phyloP scores from a whole-genome alignment of 1,140 invertebrate genomes.

The Drosophila arizonae region DNA sequence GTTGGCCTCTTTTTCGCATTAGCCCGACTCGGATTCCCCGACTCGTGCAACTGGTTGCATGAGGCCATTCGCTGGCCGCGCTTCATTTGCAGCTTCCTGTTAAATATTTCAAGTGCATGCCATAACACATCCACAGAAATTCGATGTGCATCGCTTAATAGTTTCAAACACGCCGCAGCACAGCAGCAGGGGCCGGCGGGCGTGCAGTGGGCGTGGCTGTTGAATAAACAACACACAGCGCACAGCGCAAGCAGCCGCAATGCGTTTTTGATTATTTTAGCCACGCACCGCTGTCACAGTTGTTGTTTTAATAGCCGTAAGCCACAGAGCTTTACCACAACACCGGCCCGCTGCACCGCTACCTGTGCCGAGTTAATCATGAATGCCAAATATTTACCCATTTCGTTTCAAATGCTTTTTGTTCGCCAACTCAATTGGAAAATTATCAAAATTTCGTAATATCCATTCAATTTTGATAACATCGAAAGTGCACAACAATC shows the following conservation, averaged over 20 bases:
- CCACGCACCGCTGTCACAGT: conserved; percentile 20
- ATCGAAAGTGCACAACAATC: neutral
- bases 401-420: neutral
- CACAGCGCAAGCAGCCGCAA: neutral
- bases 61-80: neutral
- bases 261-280: conserved; percentile 43
- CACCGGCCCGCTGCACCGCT: neutral
- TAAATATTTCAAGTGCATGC: conserved; percentile 7
- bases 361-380: conserved; percentile 7
- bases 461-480: conserved; percentile 6
- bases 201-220: neutral
- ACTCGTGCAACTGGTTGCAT: conserved; percentile 1
- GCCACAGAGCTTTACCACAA: conserved; percentile 2
- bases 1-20: neutral
- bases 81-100: neutral
- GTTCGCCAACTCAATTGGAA: neutral
- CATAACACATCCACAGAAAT: conserved; percentile 20
- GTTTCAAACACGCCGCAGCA: neutral
- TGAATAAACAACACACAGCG: conserved; percentile 17
- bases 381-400: neutral
- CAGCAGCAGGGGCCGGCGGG: neutral
- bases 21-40: neutral
- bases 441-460: conserved; percentile 6
- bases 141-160: neutral
- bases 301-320: conserved; percentile 34